Evolutionary conservation across 2,113 vertebrate genomes (phyloP).

Genomic region (Corynorhinus townsendii): DNA sequence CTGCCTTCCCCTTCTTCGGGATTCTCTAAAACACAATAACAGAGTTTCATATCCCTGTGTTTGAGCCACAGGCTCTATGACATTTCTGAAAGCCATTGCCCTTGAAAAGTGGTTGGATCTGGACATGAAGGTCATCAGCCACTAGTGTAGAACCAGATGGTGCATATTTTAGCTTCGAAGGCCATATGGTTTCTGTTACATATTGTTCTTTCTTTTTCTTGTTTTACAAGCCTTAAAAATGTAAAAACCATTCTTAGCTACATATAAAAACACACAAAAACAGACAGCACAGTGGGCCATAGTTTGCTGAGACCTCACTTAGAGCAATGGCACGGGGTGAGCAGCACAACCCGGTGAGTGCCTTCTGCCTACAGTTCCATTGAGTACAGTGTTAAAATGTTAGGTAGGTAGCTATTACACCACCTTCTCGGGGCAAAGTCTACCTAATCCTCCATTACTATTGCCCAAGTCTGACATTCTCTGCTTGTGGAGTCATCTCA

Average conservation of each 20-base stretch:
- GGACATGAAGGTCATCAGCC: not conserved
- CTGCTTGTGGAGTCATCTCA: not conserved
- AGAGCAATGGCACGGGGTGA: not conserved
- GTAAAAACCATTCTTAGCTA: not conserved
- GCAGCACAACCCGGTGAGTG: not conserved
- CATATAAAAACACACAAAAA: not conserved
- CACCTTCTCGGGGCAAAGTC: not conserved
- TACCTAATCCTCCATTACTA: not conserved
- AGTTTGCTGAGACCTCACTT: not conserved
- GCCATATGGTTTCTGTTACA: not conserved
- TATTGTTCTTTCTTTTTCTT: not conserved
- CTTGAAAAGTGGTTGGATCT: not conserved
- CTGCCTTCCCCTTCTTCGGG: not conserved
- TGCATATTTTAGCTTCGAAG: not conserved
- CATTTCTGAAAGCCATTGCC: not conserved
- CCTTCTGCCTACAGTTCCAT: not conserved
- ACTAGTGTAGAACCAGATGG: not conserved
- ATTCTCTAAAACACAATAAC: not conserved
- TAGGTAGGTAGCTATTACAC: too few relatives aligned
- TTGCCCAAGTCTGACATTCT: not conserved
- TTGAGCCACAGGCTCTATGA: not conserved
- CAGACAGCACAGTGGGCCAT: accelerated
- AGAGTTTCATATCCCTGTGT: not conserved
- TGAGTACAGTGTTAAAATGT: not conserved
- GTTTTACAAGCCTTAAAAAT: not conserved